A percentile compares a stretch with the other conserved stretches of the same genome.
phyloP scores from a whole-genome alignment of 2,113 vertebrate species.

The Aldabrachelys gigantea region DNA sequence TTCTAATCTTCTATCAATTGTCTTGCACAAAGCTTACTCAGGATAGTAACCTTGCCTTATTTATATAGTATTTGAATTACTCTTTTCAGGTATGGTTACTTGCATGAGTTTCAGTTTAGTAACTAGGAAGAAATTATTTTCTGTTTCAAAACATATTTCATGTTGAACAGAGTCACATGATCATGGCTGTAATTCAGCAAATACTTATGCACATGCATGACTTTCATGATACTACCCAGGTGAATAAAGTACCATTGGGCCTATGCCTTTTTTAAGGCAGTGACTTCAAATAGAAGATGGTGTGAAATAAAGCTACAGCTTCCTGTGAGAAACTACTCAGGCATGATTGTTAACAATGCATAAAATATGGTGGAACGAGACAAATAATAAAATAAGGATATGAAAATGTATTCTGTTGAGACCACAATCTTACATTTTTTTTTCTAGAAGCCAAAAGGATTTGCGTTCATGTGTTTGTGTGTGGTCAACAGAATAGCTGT shows the following conservation, averaged over 20 bases:
- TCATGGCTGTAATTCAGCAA: neutral
- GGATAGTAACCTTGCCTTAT: neutral
- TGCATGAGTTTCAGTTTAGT: neutral
- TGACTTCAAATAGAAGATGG: neutral
- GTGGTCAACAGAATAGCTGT: neutral
- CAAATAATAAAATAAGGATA: neutral
- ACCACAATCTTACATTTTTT: neutral
- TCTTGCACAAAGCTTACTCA: neutral
- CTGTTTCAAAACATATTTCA: neutral
- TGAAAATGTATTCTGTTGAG: neutral
- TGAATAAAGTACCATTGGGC: neutral
- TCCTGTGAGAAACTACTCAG: neutral
- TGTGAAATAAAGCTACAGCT: neutral
- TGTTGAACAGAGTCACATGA: neutral
- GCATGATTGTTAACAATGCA: neutral
- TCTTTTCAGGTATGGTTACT: neutral
- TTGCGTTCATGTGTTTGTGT: neutral
- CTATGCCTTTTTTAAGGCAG: neutral
- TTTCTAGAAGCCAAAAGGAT: neutral
- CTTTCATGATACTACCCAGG: too few relatives aligned
- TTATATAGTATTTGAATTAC: neutral
- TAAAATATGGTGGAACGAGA: neutral
- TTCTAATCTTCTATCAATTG: neutral
- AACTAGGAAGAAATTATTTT: neutral
- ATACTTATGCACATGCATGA: too few relatives aligned